Conservation (phyloP, 2,797 vertebrate genomes). For the Tadarida brasiliensis region DNA sequence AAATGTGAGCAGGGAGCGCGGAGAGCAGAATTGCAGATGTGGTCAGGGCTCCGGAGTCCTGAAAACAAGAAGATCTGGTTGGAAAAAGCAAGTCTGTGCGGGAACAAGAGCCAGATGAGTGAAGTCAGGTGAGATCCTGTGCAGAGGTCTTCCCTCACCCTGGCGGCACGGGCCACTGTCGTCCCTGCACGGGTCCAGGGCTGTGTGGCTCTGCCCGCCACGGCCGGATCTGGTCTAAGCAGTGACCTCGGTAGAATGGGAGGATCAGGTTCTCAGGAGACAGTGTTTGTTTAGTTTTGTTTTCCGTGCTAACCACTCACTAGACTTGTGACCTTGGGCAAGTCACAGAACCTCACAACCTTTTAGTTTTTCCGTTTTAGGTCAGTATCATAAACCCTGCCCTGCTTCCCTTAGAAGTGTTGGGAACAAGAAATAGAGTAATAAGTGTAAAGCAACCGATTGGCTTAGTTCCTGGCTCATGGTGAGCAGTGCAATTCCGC, state of each 20-base stretch:
- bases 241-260: conserved; percentile 48
- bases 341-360: background rate
- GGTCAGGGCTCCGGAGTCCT: background rate
- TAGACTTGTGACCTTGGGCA: conserved; percentile 49
- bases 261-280: conserved; percentile 33
- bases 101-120: background rate
- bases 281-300: conserved; percentile 63
- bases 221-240: background rate
- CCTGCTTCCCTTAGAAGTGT: background rate
- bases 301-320: background rate
- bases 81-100: background rate
- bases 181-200: accelerated
- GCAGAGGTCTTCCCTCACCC: background rate
- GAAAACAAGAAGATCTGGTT: background rate
- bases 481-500: background rate
- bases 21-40: background rate
- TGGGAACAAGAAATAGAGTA: background rate
- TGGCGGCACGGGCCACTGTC: background rate
- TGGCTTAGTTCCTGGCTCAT: background rate
- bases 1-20: background rate
- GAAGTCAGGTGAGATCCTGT: accelerated
- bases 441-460: background rate
- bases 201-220: background rate
- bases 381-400: background rate
- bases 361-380: conserved; percentile 51